Evolutionary conservation across 2,797 vertebrate genomes (phyloP), one percentile per base, ranked within the genome.

Genomic region (Sylvia borin): DNA sequence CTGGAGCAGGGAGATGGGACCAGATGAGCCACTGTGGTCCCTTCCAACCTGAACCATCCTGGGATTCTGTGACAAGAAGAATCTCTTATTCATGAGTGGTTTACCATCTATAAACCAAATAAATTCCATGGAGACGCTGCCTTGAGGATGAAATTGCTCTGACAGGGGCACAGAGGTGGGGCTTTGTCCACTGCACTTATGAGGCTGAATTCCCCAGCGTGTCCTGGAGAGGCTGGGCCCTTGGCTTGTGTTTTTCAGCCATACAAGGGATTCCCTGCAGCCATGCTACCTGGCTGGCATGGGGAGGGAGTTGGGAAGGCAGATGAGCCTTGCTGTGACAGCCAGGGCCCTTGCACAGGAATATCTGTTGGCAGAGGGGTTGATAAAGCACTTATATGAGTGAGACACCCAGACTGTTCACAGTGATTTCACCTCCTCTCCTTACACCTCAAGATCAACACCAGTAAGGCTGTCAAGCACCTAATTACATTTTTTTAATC

Each of bases 121-220:
- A 6, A 45, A 22, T 38, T n/a, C 60, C 66, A 22, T 0, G 0
- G n/a, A 82, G 25, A 6, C 1, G 2, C 10, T 48, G 0, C 29
- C 26, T 48, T 19, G 10, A 7, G 10, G 27, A 13, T 27, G 24
- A 65, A 53, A 7, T 9, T 32, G 24, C 40, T 62, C 11, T 2
- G 0, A 7, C 9, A 0, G 0, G 16, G 16, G 10, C 14, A 25
- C 0, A 0, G 20, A 10, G 10, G 32, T 15, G 34, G 25, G 13
- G 13, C 13, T 66, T 42, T 66, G 36, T 6, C 7, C 1, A 0
- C 26, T 42, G 51, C 38, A 24, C 20, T 5, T 8, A 0, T 0
- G 0, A 54, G 45, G 14, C n/a, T 7, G 5, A 66, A 50, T 24
- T 54, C 27, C 36, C 8, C 32, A 7, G 12, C 31, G 11, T 14